Conservation (phyloP, 2,113 vertebrate genomes). For the Pluvianellus socialis region DNA sequence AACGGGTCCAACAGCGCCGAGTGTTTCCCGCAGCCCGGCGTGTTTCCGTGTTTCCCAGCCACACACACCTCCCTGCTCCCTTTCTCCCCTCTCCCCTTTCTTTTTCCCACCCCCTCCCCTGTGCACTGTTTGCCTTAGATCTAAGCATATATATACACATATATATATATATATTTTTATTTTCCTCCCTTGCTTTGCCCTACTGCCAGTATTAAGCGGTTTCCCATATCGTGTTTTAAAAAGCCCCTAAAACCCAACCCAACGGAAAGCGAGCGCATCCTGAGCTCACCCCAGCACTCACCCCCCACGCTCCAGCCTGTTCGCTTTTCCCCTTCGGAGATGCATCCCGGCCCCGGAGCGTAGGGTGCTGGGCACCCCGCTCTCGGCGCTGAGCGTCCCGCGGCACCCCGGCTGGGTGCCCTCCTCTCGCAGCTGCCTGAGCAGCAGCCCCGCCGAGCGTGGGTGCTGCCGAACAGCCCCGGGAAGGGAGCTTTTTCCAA, state of each 20-base stretch:
- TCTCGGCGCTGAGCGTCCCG: accelerated
- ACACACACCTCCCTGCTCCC: background rate
- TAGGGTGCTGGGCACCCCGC: accelerated
- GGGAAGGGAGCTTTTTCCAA: background rate
- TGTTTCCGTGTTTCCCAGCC: background rate
- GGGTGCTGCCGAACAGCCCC: background rate
- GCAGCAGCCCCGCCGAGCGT: background rate
- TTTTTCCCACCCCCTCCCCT: accelerated
- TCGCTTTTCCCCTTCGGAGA: background rate
- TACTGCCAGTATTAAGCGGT: background rate
- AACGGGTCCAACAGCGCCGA: background rate
- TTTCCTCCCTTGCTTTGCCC: background rate
- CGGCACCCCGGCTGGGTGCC: accelerated
- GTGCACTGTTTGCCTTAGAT: background rate
- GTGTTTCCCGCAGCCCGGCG: background rate
- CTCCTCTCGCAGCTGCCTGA: background rate
- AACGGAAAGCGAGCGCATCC: background rate
- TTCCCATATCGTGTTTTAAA: accelerated
- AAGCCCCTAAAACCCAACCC: background rate
- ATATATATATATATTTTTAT: background rate
- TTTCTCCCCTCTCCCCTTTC: no score
- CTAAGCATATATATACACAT: accelerated
- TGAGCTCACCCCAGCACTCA: background rate
- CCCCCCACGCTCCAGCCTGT: no score
- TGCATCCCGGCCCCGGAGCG: accelerated